phyloP scores from a whole-genome alignment of 2,797 vertebrate genomes.

The Myotis planiceps region DNA sequence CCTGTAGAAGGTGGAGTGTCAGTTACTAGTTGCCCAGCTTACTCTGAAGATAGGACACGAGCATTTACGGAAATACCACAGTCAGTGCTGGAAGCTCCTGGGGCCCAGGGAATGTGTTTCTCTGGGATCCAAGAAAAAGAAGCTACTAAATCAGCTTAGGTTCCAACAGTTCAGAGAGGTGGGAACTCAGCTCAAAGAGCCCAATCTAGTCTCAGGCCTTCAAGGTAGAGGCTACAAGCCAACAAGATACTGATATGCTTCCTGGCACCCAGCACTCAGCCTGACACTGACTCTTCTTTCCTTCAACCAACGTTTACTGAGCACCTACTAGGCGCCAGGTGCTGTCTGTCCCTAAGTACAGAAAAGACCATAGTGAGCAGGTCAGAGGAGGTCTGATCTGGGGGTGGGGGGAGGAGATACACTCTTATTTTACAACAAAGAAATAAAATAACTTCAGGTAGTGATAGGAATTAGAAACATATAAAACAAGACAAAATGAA shows the following conservation, averaged over 20 bases:
- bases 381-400: background rate
- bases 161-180: background rate
- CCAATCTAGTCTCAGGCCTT: background rate
- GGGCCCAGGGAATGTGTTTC: background rate
- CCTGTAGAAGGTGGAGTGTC: background rate
- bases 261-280: background rate
- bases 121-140: background rate
- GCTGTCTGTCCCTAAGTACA: background rate
- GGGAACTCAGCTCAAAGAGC: background rate
- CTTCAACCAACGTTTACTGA: background rate
- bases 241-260: background rate
- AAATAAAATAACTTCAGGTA: background rate
- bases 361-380: background rate
- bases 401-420: background rate
- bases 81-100: background rate
- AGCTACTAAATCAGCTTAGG: background rate
- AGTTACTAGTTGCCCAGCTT: background rate
- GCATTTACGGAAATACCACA: background rate
- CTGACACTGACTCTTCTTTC: background rate
- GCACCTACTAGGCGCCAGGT: background rate
- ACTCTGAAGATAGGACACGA: background rate
- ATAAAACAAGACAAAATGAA: background rate
- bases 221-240: background rate
- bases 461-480: background rate
- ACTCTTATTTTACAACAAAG: background rate